phyloP scores from a whole-genome alignment of 2,888 invertebrate species.

The Allophyes oxyacanthae region DNA sequence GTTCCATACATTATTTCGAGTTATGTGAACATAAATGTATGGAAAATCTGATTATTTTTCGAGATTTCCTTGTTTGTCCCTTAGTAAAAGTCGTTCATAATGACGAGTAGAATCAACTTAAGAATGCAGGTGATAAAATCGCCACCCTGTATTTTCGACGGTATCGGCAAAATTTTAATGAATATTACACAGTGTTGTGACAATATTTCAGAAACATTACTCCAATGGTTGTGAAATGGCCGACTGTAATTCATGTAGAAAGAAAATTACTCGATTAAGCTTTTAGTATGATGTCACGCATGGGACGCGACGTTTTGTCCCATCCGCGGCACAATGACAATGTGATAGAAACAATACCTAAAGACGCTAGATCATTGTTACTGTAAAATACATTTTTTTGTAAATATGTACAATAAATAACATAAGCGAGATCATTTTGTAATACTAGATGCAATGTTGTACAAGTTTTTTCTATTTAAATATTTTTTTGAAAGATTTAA shows the following conservation, averaged over 20 bases:
- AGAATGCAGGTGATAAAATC: no score
- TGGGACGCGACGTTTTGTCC: slow-evolving; percentile 42
- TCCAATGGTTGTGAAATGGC: slow-evolving; percentile 76
- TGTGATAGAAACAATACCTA: slow-evolving; percentile 89
- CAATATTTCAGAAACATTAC: slow-evolving; percentile 62
- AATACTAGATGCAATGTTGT: slow-evolving; percentile 88
- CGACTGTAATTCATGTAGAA: slow-evolving; percentile 57
- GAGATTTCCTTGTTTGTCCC: no score
- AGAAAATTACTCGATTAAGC: slow-evolving; percentile 54
- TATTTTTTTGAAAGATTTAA: slow-evolving; percentile 88
- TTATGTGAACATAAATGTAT: no score
- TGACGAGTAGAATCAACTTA: no score
- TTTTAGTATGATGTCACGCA: slow-evolving; percentile 59
- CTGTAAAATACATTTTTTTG: slow-evolving; percentile 85
- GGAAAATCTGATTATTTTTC: no score
- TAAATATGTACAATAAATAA: slow-evolving; percentile 89
- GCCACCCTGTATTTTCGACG: slow-evolving; percentile 51
- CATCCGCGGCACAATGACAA: slow-evolving; percentile 68
- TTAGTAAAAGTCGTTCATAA: no score
- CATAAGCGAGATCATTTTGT: slow-evolving; percentile 81
- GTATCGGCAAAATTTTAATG: slow-evolving; percentile 51
- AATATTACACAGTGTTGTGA: slow-evolving; percentile 63
- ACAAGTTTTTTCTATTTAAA: slow-evolving; percentile 87
- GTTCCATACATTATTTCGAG: no score
- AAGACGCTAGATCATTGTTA: slow-evolving; percentile 89